phyloP scores from a whole-genome alignment of 2,797 vertebrate species.

The Phrynocephalus vlangalii region DNA sequence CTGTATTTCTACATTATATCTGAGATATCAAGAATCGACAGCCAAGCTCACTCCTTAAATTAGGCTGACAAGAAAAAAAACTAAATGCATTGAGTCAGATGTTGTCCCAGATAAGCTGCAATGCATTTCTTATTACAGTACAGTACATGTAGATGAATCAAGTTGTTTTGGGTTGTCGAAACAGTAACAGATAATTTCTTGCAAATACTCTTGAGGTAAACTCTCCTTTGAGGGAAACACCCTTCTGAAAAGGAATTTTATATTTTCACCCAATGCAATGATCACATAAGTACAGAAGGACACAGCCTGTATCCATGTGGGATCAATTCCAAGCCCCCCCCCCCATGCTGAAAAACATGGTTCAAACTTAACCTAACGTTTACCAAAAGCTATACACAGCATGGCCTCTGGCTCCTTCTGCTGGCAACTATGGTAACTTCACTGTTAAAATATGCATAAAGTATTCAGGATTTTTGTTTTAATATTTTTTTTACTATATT shows the following conservation, averaged over 20 bases:
- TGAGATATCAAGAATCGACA: neutral
- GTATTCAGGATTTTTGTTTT: too few relatives aligned
- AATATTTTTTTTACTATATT: too few relatives aligned
- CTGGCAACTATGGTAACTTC: too few relatives aligned
- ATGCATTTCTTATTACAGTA: neutral
- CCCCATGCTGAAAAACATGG: too few relatives aligned
- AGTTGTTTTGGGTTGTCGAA: neutral
- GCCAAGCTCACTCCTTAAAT: neutral
- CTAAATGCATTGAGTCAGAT: neutral
- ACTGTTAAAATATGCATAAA: too few relatives aligned
- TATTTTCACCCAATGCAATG: neutral
- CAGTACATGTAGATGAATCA: neutral
- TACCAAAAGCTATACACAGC: too few relatives aligned
- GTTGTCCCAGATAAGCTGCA: neutral
- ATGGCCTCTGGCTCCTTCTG: too few relatives aligned
- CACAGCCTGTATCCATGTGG: neutral
- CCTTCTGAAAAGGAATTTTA: neutral
- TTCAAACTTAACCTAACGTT: too few relatives aligned
- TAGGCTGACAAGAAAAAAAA: neutral
- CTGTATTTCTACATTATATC: neutral
- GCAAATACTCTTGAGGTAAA: neutral
- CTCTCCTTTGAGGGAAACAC: neutral
- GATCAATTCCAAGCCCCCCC: too few relatives aligned
- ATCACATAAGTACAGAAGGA: neutral
- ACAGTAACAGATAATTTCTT: accelerated